These are phyloP conservation scores for Magallana angulata DNA, from an alignment of 1,140 invertebrate species.

Conservation along the genomic window DNA sequence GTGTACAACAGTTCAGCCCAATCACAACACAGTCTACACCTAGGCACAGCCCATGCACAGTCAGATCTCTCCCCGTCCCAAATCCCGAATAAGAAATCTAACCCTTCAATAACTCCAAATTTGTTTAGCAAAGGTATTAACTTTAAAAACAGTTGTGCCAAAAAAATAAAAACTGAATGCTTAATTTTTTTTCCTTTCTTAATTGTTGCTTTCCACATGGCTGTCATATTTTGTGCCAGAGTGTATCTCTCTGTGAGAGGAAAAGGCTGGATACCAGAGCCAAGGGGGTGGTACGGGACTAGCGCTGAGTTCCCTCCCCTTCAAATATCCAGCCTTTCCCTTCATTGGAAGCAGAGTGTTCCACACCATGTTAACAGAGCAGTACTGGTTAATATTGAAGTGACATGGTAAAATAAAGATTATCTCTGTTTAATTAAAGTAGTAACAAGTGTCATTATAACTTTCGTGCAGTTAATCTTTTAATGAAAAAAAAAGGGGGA, in stretches of 20 bases:
- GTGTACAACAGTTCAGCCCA: constrained; percentile 29
- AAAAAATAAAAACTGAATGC: too few relatives aligned
- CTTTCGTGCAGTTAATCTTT: constrained; percentile 13
- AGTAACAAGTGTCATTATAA: neutral
- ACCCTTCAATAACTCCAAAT: too few relatives aligned
- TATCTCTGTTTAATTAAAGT: constrained; percentile 4
- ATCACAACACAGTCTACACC: neutral
- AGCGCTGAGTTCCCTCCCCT: neutral
- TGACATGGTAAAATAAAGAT: neutral
- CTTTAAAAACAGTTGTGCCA: too few relatives aligned
- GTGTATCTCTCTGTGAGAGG: neutral
- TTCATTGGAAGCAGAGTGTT: neutral
- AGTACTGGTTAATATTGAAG: constrained; percentile 24
- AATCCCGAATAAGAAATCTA: too few relatives aligned
- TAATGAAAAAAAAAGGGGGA: neutral
- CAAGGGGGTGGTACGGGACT: neutral
- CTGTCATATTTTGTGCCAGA: neutral
- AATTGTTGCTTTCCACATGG: too few relatives aligned
- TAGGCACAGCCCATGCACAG: neutral
- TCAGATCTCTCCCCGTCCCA: neutral
- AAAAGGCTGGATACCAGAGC: neutral
- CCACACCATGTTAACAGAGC: constrained; percentile 29
- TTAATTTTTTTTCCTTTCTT: too few relatives aligned
- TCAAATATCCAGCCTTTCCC: neutral
- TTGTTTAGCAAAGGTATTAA: too few relatives aligned